Percentiles rank a stretch among this genome's conserved stretches.
Conservation (phyloP, 2,113 vertebrate genomes). For the Thalassoma bifasciatum region DNA sequence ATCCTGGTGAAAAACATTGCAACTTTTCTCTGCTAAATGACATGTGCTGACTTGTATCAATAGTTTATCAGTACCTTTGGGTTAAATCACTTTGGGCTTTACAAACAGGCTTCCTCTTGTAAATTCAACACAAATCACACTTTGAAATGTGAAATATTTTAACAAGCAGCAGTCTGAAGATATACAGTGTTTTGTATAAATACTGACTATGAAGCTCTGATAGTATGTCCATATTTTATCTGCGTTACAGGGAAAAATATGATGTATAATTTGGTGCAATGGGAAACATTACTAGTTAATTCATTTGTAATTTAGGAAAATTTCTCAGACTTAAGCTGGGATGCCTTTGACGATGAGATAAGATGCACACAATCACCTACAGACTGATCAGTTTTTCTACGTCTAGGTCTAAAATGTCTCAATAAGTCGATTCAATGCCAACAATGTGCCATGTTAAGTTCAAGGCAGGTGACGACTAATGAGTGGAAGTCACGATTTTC, state of each 20-base stretch:
- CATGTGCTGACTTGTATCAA: not conserved
- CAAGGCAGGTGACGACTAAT: not conserved
- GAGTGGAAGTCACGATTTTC: not conserved
- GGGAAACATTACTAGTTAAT: no score
- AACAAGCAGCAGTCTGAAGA: not conserved
- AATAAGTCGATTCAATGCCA: no score
- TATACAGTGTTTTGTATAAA: not conserved
- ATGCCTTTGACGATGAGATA: not conserved
- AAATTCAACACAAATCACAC: not conserved
- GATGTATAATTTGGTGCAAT: not conserved
- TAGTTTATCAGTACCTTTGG: not conserved
- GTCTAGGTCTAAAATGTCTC: no score
- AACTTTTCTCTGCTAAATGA: not conserved
- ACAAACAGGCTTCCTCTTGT: not conserved
- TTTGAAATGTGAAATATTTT: slow-evolving; percentile 1
- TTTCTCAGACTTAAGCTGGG: not conserved
- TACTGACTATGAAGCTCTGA: no score
- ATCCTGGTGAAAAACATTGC: not conserved
- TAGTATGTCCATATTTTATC: not conserved
- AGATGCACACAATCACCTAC: no score
- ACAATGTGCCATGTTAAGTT: not conserved
- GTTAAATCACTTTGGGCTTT: not conserved
- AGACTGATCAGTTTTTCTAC: no score
- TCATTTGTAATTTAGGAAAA: not conserved
- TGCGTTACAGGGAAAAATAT: not conserved